These are phyloP conservation scores for Hermaeophaga mercurialis DNA, from an alignment of 2,888 invertebrate genomes.

Conservation along the genomic window DNA sequence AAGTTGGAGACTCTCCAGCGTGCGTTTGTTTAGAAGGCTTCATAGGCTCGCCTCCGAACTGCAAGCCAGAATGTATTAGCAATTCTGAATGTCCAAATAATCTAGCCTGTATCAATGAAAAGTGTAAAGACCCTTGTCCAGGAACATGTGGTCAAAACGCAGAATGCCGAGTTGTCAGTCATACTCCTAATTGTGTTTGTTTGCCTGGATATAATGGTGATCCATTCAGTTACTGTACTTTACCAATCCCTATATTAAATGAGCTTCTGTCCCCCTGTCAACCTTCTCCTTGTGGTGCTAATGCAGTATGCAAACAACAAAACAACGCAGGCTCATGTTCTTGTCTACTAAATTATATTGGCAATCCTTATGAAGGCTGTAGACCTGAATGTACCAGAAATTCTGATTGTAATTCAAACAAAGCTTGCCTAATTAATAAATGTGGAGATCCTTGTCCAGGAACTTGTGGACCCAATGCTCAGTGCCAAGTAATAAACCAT, in stretches of 20 bases:
- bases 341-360: constrained; percentile 69
- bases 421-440: constrained; percentile 72
- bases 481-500: constrained; percentile 57
- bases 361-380: constrained; percentile 72
- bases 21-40: constrained; percentile 74
- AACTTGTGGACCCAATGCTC: constrained; percentile 72
- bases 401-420: constrained; percentile 69
- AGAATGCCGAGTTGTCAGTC: constrained; percentile 72
- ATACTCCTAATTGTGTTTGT: constrained; percentile 74
- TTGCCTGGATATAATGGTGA: constrained; percentile 62
- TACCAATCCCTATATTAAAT: constrained; percentile 36
- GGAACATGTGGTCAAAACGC: constrained; percentile 74
- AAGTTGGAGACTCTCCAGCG: constrained; percentile 68
- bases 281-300: constrained; percentile 75
- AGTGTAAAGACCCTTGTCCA: constrained; percentile 74
- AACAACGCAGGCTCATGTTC: constrained; percentile 65
- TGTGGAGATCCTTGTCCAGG: constrained; percentile 76
- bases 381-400: constrained; percentile 74
- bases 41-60: constrained; percentile 70
- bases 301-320: constrained; percentile 66
- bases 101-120: constrained; percentile 70
- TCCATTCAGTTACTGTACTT: constrained; percentile 57
- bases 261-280: constrained; percentile 65
- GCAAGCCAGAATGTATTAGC: constrained; percentile 71
- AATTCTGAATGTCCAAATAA: constrained; percentile 68